Percentiles rank a stretch among this genome's conserved stretches.
phyloP scores from a whole-genome alignment of 2,113 vertebrate species.

The Gadus macrocephalus region DNA sequence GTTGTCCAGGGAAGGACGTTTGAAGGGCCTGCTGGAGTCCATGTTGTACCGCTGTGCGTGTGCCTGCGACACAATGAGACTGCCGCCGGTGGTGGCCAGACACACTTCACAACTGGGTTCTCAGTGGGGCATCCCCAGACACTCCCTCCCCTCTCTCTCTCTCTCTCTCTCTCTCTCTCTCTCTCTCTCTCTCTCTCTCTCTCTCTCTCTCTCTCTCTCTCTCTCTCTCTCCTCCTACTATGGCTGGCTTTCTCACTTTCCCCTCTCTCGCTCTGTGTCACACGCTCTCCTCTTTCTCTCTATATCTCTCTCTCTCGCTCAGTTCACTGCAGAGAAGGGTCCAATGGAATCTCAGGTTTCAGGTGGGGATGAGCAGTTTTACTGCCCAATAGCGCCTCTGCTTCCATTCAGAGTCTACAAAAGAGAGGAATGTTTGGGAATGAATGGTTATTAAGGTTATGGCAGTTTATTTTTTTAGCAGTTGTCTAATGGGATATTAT shows the following conservation, averaged over 20 bases:
- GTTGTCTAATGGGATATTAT: background rate
- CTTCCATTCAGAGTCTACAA: conserved; percentile 50
- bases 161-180: conserved; percentile 20
- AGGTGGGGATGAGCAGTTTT: conserved; percentile 42
- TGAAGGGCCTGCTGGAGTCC: conserved; percentile 73
- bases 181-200: conserved; percentile 39
- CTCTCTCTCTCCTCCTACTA: conserved; percentile 21
- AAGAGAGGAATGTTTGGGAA: conserved; percentile 28
- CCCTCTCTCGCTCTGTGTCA: conserved; percentile 21
- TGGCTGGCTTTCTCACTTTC: too few relatives aligned
- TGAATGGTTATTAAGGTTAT: conserved; percentile 32
- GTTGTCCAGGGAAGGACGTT: conserved; percentile 81
- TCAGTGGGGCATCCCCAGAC: conserved; percentile 52
- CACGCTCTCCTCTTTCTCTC: conserved; percentile 33
- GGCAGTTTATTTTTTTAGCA: background rate
- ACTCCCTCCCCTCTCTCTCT: conserved; percentile 29
- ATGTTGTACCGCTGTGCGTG: conserved; percentile 61
- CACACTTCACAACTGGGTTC: conserved; percentile 40
- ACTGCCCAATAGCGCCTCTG: conserved; percentile 49
- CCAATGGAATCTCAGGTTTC: conserved; percentile 53
- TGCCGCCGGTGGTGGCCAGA: conserved; percentile 16
- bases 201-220: background rate
- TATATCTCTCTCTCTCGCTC: conserved; percentile 27
- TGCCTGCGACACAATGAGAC: conserved; percentile 32
- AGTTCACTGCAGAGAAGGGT: conserved; percentile 35